Base-by-base conservation (phyloP, 2,888 invertebrate species). In the Drosophila flavopinicola region DNA sequence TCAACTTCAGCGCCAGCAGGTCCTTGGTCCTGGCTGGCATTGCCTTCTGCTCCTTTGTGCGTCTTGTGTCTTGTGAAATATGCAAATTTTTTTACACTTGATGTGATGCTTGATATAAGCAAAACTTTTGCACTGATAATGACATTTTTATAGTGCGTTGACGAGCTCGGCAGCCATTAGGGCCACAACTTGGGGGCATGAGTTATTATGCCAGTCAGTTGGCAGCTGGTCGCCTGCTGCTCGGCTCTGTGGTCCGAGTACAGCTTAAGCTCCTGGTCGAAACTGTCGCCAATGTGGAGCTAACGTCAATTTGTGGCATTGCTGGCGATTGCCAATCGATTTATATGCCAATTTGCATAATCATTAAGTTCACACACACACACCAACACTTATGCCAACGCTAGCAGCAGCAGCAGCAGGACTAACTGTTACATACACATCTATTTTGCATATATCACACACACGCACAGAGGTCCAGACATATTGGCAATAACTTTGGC, bases 111-210 rank as follows among this genome's bases (percentile, higher is more conserved):
- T 82, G 75, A 66, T 83, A 77, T 75, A 79, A 77, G 70, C 71
- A 77, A 77, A 85, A 79, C 72, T 83, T 80, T 83, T 64, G 53
- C 78, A 77, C 72, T 73, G 83, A 83, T 83, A 83, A 83, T 83
- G 83, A 82, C 85, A 85, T 83, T 83, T 83, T 83, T 77, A 85
- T 83, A 85, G 83, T 79, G 85, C 83, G 76, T 76, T 84, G 84
- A 84, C 79, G 79, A 80, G 84, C 84, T 75, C 24, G 51, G 42
- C 64, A 66, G 69, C 77, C 80, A 77, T 72, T 65, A 79, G 61
- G 57, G 59, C 35, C 52, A 53, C 13, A 29, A 53, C 47, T 66
- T 45, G 71, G 27, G 27, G 38, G 48, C 52, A 68, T 61, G 63
- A 61, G 71, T 42, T 64, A 54, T 71, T 57, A 53, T 52, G 47